phyloP scores from a whole-genome alignment of 2,113 vertebrate species.

The Asarcornis scutulata region DNA sequence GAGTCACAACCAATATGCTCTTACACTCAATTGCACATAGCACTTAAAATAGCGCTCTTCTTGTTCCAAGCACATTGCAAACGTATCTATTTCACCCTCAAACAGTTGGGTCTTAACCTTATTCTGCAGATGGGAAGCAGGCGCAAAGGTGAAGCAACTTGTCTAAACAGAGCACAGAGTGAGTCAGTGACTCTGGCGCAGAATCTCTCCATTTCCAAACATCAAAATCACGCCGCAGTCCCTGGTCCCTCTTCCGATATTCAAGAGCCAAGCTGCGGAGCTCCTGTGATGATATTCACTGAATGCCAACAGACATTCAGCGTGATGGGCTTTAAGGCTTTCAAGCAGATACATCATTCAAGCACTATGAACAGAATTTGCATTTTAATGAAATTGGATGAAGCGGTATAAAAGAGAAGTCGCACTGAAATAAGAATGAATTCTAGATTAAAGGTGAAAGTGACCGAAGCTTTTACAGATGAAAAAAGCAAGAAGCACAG shows the following conservation, averaged over 20 bases:
- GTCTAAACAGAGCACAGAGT: background rate
- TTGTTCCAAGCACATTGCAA: constrained; percentile 34
- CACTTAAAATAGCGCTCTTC: constrained; percentile 30
- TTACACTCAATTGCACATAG: constrained; percentile 20
- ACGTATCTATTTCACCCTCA: background rate
- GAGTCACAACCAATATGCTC: constrained; percentile 51
- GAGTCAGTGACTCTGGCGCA: background rate
- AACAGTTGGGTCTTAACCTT: background rate
- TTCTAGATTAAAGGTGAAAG: background rate
- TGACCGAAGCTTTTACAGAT: background rate
- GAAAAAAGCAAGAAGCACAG: background rate
- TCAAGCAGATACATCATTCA: background rate
- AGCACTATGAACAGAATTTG: background rate
- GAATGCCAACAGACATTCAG: background rate
- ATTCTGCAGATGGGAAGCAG: background rate
- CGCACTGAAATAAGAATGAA: background rate
- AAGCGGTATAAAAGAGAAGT: background rate
- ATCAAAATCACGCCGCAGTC: background rate
- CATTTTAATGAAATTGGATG: background rate
- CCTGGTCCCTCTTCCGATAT: fast-evolving
- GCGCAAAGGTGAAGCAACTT: constrained; percentile 9
- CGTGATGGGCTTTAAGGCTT: background rate
- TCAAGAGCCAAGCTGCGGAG: background rate
- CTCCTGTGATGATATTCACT: background rate
- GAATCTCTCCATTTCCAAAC: background rate